Evolutionary conservation across 1,140 invertebrate genomes (phyloP).

Genomic region (Hestina assimilis): DNA sequence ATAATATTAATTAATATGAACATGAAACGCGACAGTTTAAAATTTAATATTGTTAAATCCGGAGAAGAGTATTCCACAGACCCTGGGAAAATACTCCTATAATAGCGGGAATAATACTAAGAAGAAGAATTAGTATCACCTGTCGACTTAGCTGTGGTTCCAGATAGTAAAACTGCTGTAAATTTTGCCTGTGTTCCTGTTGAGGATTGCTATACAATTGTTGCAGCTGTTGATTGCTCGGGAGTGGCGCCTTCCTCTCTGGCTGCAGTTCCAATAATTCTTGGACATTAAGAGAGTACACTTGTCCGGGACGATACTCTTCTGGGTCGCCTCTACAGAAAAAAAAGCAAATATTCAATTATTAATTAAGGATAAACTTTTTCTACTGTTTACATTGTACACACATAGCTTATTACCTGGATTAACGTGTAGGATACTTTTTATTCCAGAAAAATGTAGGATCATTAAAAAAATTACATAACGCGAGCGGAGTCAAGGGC

Average conservation of each 20-base stretch:
- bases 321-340: constrained; percentile 38
- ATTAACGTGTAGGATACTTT: too few species aligned
- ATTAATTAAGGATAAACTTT: too few species aligned
- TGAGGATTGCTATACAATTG: constrained; percentile 48
- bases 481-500: too few species aligned
- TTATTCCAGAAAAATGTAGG: too few species aligned
- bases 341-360: constrained; percentile 9
- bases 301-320: constrained; percentile 64
- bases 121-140: constrained; percentile 32
- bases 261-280: constrained; percentile 65
- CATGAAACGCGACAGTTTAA: too few species aligned
- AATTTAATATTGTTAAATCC: too few species aligned
- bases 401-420: too few species aligned
- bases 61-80: too few species aligned
- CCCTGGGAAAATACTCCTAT: not conserved
- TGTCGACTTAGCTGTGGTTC: constrained; percentile 55
- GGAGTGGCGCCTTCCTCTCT: constrained; percentile 57
- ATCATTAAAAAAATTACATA: too few species aligned
- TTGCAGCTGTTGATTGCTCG: constrained; percentile 52
- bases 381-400: too few species aligned
- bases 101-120: too few species aligned
- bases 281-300: constrained; percentile 59
- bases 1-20: too few species aligned
- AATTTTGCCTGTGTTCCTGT: constrained; percentile 52
- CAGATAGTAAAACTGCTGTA: constrained; percentile 59